phyloP scores from a whole-genome alignment of 2,797 vertebrate genomes.

The Sylvilagus floridanus region DNA sequence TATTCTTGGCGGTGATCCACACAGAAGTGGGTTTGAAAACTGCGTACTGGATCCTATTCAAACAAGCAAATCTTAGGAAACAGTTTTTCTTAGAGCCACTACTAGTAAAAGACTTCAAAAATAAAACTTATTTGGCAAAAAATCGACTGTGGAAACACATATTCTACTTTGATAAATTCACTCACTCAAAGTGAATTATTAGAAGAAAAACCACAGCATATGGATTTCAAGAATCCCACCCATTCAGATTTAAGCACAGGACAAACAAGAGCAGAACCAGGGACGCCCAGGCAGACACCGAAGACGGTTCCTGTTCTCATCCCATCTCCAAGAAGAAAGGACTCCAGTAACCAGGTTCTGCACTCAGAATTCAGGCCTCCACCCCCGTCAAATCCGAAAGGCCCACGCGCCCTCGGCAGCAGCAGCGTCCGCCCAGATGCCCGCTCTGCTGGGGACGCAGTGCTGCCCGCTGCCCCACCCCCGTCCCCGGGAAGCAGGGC shows the following conservation, averaged over 20 bases:
- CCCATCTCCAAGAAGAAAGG: conserved; percentile 84
- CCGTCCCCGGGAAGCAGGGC: conserved; percentile 71
- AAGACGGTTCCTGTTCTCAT: conserved; percentile 29
- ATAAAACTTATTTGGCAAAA: conserved; percentile 34
- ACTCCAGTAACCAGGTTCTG: conserved; percentile 81
- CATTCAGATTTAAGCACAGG: neutral
- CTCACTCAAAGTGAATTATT: neutral
- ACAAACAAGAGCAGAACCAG: neutral
- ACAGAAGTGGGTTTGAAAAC: conserved; percentile 62
- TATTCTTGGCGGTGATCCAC: conserved; percentile 50
- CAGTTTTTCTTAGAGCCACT: conserved; percentile 46
- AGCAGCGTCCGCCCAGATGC: conserved; percentile 49
- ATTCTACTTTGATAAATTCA: conserved; percentile 50
- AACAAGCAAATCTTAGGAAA: conserved; percentile 50
- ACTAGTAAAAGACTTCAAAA: conserved; percentile 54
- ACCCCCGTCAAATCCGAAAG: conserved; percentile 80
- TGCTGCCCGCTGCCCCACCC: conserved; percentile 73
- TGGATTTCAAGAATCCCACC: neutral
- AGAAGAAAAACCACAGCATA: neutral
- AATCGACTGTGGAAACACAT: neutral
- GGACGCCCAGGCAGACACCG: conserved; percentile 33
- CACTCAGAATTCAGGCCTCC: conserved; percentile 83
- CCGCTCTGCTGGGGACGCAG: conserved; percentile 67
- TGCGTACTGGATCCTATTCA: conserved; percentile 34
- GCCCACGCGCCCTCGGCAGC: conserved; percentile 69